Evolutionary conservation across 2,797 vertebrate species (phyloP), one percentile per base, ranked within the genome.

Genomic region (Arrhamphus sclerolepis): DNA sequence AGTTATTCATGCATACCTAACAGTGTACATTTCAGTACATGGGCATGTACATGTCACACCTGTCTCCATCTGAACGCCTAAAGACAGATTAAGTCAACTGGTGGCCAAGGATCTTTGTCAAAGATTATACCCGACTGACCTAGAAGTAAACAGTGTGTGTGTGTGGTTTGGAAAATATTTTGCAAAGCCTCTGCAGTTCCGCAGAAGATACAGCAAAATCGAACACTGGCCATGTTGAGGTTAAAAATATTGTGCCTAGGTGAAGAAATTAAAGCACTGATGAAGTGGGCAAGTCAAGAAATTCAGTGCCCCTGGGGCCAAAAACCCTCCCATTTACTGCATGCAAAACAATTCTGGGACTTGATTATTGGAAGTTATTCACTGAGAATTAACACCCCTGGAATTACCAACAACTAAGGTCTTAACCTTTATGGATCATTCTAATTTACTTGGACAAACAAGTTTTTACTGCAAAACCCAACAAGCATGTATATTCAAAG

Each of bases 1-100:
- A 47, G 49, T 62, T 41, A 64, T 71, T 61, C 66, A 73, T 28
- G 54, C n/a, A 2, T 29, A 29, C 28, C 20, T 31, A 40, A 24
- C 18, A n/a, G 50, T 20, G 16, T 70, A 41, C 70, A 46, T 70
- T 60, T 75, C 46, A 66, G 34, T 40, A 24, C 38, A 39, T 49
- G 24, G 57, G 39, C 24, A 41, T 61, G 29, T 74, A 49, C 80
- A 74, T 81, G 78, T 80, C 72, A 71, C 81, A 89, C 82, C 83
- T 82, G 81, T 60, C 70, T 81, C 79, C 58, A 63, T 85, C 77
- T 70, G 77, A 39, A 70, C 65, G 66, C 75, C 79, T 79, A 53
- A 77, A 77, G 67, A 81, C 82, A 75, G 85, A 90, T 85, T 86
- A 87, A 70, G 70, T 85, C 78, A 77, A 68, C 53, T 49, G 44